Evolutionary conservation across 2,888 invertebrate species (phyloP), one percentile per base, ranked within the genome.

Genomic region (Cheilosia vernalis): DNA sequence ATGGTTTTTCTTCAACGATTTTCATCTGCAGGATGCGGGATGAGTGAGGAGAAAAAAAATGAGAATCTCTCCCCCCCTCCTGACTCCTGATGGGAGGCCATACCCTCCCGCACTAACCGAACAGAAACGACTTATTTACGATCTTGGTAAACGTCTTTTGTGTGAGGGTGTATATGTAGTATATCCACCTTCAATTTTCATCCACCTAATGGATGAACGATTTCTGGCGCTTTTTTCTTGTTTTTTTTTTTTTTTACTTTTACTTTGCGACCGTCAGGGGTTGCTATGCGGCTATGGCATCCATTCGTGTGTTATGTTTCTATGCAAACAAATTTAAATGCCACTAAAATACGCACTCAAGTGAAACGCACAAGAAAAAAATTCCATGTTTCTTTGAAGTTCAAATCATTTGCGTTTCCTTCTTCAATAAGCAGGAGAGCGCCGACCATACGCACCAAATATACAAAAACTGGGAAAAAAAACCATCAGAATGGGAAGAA

Each of bases 261-360:
- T 27, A 6, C 9, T 30, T 44, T 47, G 44, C 10, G 1, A 47
- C 24, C 55, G 30, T 19, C 40, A 55, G 69, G 63, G 63, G 84
- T 84, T 80, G 76, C 77, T 58, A 85, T 85, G 77, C 17, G 47
- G 24, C 51, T 51, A 15, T 51, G 51, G 70, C 81, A 85, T 72
- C 72, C 67, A 77, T 85, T 67, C 76, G 76, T 81, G 72, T 77
- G 72, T 72, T 77, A 66, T 76, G 70, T 77, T 76, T 76, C 85
- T 81, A 85, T 81, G 77, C 85, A 85, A 85, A 85, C 85, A 85
- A 85, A 77, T 85, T 85, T 85, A 85, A 85, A 85, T 85, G 85
- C 85, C 80, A 85, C 85, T 80, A 85, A 85, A 85, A 81, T 76
- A 85, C 80, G 85, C 85, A 85, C 77, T 85, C 85, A 76, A 81